A percentile compares a stretch with the other conserved stretches of the same genome.
Evolutionary conservation across 2,113 vertebrate species (phyloP).

Genomic region (Rhineura floridana): DNA sequence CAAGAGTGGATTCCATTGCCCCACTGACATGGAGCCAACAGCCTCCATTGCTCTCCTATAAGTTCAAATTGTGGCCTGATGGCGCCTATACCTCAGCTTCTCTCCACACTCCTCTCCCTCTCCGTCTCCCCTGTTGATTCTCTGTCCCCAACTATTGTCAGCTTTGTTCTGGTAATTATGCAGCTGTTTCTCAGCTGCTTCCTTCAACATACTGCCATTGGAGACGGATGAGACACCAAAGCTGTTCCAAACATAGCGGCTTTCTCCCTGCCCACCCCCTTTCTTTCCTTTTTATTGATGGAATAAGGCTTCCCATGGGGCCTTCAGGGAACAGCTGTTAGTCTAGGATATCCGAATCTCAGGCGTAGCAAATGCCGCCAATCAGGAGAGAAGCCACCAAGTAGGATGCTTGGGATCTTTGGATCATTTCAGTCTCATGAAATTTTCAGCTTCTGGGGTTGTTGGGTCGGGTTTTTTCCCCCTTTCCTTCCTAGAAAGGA

Average conservation of each 20-base stretch:
- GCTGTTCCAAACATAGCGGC: neutral
- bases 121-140: neutral
- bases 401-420: neutral
- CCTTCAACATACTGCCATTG: neutral
- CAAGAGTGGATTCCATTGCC: too few species aligned
- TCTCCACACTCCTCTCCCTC: neutral
- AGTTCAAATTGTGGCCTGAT: neutral
- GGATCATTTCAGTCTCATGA: neutral
- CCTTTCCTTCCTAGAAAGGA: too few species aligned
- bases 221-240: constrained; percentile 33
- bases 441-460: neutral
- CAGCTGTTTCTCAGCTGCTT: constrained; percentile 71
- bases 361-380: neutral
- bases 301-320: constrained; percentile 25
- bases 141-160: neutral
- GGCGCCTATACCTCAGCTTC: neutral
- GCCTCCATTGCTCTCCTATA: accelerated
- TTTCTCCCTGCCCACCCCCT: neutral
- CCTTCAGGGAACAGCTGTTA: constrained; percentile 51
- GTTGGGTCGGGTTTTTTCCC: neutral
- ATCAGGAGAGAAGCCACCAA: neutral
- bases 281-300: neutral
- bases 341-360: neutral
- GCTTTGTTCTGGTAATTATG: constrained; percentile 33
- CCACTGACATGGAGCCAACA: too few species aligned